Evolutionary conservation across 2,888 invertebrate species (phyloP).

Genomic region (Acronicta alni): DNA sequence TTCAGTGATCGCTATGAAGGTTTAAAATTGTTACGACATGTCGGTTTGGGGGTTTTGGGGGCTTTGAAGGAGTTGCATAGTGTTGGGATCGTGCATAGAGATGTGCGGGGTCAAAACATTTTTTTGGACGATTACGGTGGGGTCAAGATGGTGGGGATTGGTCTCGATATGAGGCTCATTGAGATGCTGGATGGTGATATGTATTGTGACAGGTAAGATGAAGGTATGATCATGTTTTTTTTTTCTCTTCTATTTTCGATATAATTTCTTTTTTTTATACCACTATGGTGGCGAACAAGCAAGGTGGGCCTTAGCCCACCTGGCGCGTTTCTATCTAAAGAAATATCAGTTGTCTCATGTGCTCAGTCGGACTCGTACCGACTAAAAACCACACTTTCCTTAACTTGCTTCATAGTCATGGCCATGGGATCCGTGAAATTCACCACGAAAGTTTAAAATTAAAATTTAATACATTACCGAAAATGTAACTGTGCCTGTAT

Average conservation of each 20-base stretch:
- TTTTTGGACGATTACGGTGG: slow-evolving; percentile 91
- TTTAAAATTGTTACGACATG: slow-evolving; percentile 88
- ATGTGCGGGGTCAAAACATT: slow-evolving; percentile 93
- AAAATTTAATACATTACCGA: too few species aligned
- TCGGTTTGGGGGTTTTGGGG: slow-evolving; percentile 92
- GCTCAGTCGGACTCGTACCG: too few species aligned
- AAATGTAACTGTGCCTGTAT: too few species aligned
- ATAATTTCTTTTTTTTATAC: slow-evolving; percentile 39
- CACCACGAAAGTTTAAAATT: too few species aligned
- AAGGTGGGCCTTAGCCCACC: too few species aligned
- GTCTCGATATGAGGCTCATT: slow-evolving; percentile 91
- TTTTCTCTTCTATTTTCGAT: slow-evolving; percentile 13
- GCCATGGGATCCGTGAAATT: too few species aligned
- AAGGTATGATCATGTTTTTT: slow-evolving; percentile 39
- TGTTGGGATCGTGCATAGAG: slow-evolving; percentile 94
- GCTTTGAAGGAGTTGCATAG: slow-evolving; percentile 94
- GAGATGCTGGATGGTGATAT: slow-evolving; percentile 87
- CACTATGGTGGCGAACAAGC: too few species aligned
- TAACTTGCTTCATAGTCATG: too few species aligned
- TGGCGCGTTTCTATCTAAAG: too few species aligned
- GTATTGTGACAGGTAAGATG: slow-evolving; percentile 78
- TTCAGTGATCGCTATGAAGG: slow-evolving; percentile 75
- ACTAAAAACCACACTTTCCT: too few species aligned
- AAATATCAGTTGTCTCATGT: too few species aligned
- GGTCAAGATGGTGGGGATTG: slow-evolving; percentile 91